Conservation (phyloP, 2,888 invertebrate species). For the Scaeva pyrastri region DNA sequence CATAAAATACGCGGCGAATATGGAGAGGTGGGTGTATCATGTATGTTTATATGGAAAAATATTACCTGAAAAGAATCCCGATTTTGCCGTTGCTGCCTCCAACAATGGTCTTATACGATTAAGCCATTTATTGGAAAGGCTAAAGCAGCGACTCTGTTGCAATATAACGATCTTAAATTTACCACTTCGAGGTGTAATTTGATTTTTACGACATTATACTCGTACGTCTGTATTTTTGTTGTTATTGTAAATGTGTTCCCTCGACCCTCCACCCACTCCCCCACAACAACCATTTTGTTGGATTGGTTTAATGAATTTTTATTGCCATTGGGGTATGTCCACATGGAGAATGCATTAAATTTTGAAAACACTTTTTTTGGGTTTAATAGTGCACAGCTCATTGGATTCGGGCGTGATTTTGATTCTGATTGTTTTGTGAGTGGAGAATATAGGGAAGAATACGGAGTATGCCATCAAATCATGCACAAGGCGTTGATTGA, state of each 20-base stretch:
- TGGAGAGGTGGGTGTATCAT: no score
- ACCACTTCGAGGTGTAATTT: constrained; percentile 65
- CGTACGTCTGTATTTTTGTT: no score
- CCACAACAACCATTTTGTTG: neutral
- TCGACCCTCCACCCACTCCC: neutral
- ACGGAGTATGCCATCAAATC: constrained; percentile 12
- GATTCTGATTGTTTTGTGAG: neutral
- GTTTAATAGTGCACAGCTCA: constrained; percentile 29
- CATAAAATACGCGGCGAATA: no score
- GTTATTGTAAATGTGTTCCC: neutral
- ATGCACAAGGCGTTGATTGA: constrained; percentile 63
- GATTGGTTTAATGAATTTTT: constrained; percentile 57
- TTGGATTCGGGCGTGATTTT: constrained; percentile 43
- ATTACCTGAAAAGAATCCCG: constrained; percentile 27
- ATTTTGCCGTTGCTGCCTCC: constrained; percentile 15
- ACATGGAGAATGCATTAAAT: constrained; percentile 54
- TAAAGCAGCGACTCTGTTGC: constrained; percentile 59
- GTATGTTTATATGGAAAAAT: neutral
- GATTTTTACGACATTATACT: constrained; percentile 72
- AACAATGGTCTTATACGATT: constrained; percentile 15
- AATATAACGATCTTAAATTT: constrained; percentile 32
- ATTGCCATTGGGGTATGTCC: constrained; percentile 37
- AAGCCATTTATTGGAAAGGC: constrained; percentile 3
- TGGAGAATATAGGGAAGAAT: neutral
- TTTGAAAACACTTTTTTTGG: constrained; percentile 35